These are phyloP conservation scores for Xiphias gladius DNA, from an alignment of 2,113 vertebrate genomes.

Conservation along the genomic window DNA sequence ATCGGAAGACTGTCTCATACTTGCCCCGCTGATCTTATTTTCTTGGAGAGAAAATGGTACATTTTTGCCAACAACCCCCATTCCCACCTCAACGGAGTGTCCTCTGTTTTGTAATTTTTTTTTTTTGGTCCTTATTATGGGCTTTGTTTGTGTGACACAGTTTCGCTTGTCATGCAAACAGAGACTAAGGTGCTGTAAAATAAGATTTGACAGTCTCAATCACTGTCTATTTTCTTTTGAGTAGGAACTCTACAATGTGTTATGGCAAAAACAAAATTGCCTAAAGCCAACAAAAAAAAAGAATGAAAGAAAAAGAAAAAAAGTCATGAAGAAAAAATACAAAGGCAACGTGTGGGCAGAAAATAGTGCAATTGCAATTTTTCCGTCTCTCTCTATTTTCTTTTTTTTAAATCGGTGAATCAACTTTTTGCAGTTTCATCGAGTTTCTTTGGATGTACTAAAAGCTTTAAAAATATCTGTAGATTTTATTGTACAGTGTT, in stretches of 20 bases:
- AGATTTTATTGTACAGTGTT: constrained; percentile 86
- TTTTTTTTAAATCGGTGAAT: constrained; percentile 49
- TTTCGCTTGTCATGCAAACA: constrained; percentile 40
- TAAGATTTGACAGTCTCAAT: constrained; percentile 48
- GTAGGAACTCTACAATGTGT: constrained; percentile 59
- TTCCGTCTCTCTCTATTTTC: neutral
- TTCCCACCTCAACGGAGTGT: constrained; percentile 8
- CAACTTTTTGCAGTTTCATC: constrained; percentile 37
- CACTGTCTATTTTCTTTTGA: constrained; percentile 49
- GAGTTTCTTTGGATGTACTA: constrained; percentile 78
- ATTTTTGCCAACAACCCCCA: neutral
- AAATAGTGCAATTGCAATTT: constrained; percentile 61
- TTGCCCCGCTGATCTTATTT: neutral
- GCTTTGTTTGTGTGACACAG: constrained; percentile 28
- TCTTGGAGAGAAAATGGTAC: constrained; percentile 7
- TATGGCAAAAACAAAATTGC: constrained; percentile 44
- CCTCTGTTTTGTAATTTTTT: neutral
- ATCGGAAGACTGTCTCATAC: neutral
- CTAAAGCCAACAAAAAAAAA: constrained; percentile 46
- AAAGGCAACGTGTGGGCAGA: constrained; percentile 32
- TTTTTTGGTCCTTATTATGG: constrained; percentile 21
- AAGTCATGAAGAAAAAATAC: constrained; percentile 26
- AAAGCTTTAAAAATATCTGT: constrained; percentile 85
- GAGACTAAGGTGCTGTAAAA: constrained; percentile 50
- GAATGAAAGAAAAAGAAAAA: constrained; percentile 39